phyloP scores from a whole-genome alignment of 2,797 vertebrate species.

The Leucoraja ocellata region DNA sequence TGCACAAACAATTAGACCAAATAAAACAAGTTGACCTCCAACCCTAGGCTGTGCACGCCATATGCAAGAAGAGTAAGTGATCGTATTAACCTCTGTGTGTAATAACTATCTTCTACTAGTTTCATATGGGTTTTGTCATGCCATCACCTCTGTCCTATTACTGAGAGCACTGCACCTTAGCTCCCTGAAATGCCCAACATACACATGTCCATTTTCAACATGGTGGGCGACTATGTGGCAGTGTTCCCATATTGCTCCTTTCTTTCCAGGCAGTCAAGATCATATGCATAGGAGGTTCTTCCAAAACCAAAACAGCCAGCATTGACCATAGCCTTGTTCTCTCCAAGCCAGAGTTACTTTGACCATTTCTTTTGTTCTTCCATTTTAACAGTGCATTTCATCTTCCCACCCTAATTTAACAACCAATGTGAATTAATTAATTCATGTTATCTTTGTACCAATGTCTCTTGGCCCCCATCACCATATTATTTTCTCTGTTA shows the following conservation, averaged over 20 bases:
- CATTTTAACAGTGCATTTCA: neutral
- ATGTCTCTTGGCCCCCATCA: no score
- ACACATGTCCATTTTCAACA: neutral
- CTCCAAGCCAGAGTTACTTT: neutral
- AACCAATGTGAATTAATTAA: neutral
- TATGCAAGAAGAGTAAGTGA: neutral
- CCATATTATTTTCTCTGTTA: no score
- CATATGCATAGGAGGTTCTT: no score
- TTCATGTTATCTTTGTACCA: no score
- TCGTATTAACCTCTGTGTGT: neutral
- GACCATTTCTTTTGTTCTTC: neutral
- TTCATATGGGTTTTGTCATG: neutral
- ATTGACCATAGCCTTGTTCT: neutral
- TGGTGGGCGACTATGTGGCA: no score
- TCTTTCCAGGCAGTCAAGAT: no score
- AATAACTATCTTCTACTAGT: neutral
- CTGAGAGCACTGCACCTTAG: neutral
- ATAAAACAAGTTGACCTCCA: no score
- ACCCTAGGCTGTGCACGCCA: no score
- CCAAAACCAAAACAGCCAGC: neutral
- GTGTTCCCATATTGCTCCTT: no score
- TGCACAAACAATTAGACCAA: no score
- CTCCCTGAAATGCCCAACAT: neutral
- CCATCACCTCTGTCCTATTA: neutral
- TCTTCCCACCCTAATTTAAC: neutral